A percentile compares a stretch with the other conserved stretches of the same genome.
These are phyloP conservation scores for Peromyscus eremicus DNA, from an alignment of 2,797 vertebrate species.

Conservation along the genomic window DNA sequence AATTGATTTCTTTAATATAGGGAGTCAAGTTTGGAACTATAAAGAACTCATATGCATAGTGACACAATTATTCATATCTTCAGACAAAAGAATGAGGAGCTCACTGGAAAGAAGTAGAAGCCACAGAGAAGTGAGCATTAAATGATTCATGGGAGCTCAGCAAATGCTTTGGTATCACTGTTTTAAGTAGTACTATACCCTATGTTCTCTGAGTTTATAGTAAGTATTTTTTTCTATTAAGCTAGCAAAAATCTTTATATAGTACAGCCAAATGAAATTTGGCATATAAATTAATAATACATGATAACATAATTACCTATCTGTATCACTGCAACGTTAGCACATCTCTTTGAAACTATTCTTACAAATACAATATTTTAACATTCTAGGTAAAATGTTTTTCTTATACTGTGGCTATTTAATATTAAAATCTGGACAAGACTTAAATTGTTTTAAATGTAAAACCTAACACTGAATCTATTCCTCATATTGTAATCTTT, in stretches of 20 bases:
- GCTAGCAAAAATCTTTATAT: not conserved
- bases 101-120: not conserved
- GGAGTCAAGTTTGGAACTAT: not conserved
- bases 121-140: too few species aligned
- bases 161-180: not conserved
- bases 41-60: not conserved
- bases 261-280: not conserved
- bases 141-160: not conserved
- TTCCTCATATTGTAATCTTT: not conserved
- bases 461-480: not conserved
- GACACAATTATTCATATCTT: not conserved
- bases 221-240: not conserved
- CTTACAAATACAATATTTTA: slow-evolving; percentile 3
- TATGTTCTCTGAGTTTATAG: not conserved
- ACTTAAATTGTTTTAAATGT: not conserved
- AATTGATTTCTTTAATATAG: not conserved
- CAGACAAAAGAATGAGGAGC: not conserved
- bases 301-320: not conserved
- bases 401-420: not conserved
- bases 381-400: not conserved
- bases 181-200: not conserved
- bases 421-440: not conserved
- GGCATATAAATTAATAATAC: not conserved
- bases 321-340: not conserved
- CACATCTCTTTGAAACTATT: not conserved